Base-by-base conservation (phyloP, 1,140 invertebrate species). In the Stratiolaelaps scimitus region DNA sequence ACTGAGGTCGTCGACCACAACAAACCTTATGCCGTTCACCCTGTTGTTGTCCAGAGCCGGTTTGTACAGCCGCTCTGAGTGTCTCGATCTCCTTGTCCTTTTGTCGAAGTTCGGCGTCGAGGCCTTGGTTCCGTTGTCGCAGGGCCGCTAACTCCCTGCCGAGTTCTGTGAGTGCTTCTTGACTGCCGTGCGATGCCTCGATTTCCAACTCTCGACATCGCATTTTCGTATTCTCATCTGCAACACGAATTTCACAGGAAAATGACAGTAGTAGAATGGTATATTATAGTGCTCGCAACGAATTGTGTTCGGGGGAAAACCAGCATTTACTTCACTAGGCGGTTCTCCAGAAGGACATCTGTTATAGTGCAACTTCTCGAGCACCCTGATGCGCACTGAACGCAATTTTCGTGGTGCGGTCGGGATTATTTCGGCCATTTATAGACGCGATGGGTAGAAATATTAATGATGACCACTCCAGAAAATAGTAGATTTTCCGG, bases 51-150 rank as follows among this genome's bases (percentile, higher is more conserved):
- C 53, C 7, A 69, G 60, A 19, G 67, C 67, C 19, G 69, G 64
- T 48, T 71, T 69, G 40, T 68, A 65, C 40, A 69, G 56, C 15
- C 69, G 67, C 60, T 69, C 69, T 20, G 68, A 69, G 56, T 73
- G 67, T 23, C 47, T 44, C 48, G 5, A 88, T 76, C 75, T 89
- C 86, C 64, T 86, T 85, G 72, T 87, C 87, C 78, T 88, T 87
- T 67, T 80, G 81, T 71, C 85, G 83, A 34, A 72, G 68, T 73
- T 88, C 85, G 19, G 80, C 79, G 73, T 89, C 86, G 26, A 88
- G 75, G 69, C 82, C 82, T 71, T 88, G 87, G 15, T 87, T 82
- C 72, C 85, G 81, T 70, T 84, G 80, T 71, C 86, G 78, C 48
- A 89, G 75, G 20, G 83, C 76, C 56, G 77, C 77, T 71, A 83